Percentiles rank a stretch among this genome's conserved stretches.
Evolutionary conservation across 2,113 vertebrate genomes (phyloP).

Genomic region (Falco punctatus): DNA sequence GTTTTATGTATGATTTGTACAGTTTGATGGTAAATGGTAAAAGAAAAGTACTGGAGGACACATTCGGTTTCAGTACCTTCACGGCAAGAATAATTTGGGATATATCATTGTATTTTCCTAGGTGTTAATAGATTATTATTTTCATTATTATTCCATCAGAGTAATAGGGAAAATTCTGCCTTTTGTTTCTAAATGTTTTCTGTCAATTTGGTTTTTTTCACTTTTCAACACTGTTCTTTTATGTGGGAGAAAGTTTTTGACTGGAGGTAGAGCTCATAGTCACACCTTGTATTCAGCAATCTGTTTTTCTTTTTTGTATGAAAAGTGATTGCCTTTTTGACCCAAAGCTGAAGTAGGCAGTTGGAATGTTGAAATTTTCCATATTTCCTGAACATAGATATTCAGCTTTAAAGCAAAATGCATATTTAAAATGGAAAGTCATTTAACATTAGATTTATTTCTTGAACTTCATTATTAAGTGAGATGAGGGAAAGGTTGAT

Average conservation of each 20-base stretch:
- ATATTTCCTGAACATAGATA: neutral
- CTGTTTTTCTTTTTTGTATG: neutral
- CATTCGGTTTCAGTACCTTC: neutral
- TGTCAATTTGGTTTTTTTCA: neutral
- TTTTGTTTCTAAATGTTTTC: neutral
- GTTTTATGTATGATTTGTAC: neutral
- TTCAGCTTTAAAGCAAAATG: neutral
- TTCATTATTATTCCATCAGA: neutral
- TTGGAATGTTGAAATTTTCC: neutral
- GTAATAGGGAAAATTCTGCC: neutral
- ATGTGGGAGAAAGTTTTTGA: neutral
- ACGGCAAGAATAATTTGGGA: neutral
- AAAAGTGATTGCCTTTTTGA: neutral
- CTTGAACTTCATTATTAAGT: neutral
- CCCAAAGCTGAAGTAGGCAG: neutral
- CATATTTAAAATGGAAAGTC: neutral
- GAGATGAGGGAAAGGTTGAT: neutral
- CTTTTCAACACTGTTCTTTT: neutral
- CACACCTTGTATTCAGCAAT: neutral
- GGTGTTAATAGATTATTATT: neutral
- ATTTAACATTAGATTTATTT: neutral
- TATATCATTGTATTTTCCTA: neutral
- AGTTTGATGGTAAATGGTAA: neutral
- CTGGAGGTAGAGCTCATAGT: neutral
- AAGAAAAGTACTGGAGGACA: neutral